Percentiles rank a stretch among this genome's conserved stretches.
These are phyloP conservation scores for Rhagoletis pomonella DNA, from an alignment of 1,140 invertebrate species.

Conservation along the genomic window DNA sequence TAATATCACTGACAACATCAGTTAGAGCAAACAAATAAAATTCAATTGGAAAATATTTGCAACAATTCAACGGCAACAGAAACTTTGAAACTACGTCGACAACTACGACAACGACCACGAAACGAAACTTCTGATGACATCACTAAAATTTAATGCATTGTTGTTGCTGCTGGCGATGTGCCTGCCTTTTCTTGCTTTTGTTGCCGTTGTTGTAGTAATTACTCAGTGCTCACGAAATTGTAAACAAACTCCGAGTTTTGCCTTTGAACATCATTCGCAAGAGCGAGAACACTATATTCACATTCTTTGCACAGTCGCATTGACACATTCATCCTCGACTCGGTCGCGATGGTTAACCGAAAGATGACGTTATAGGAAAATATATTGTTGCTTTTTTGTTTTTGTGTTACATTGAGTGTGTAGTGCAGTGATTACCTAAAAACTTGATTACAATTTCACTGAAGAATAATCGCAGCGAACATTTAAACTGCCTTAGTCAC, in stretches of 20 bases:
- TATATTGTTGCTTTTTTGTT: constrained; percentile 11
- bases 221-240: constrained; percentile 3
- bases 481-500: not conserved
- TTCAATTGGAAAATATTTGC: constrained; percentile 16
- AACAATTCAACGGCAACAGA: constrained; percentile 41
- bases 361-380: constrained; percentile 29
- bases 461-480: not conserved
- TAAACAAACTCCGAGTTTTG: constrained; percentile 29
- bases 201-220: constrained; percentile 27
- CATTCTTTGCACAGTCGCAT: not conserved
- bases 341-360: not conserved
- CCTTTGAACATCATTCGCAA: not conserved
- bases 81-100: constrained; percentile 47
- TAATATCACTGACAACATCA: not conserved
- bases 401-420: constrained; percentile 13
- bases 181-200: constrained; percentile 39
- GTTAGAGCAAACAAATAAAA: constrained; percentile 6
- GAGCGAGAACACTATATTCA: constrained; percentile 1
- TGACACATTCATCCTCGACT: not conserved
- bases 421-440: constrained; percentile 16
- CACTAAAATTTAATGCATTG: constrained; percentile 42
- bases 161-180: constrained; percentile 28
- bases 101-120: constrained; percentile 47
- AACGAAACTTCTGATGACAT: constrained; percentile 51
- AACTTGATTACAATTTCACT: not conserved